Evolutionary conservation across 2,888 invertebrate genomes (phyloP).

Genomic region (Girardia tigrina): DNA sequence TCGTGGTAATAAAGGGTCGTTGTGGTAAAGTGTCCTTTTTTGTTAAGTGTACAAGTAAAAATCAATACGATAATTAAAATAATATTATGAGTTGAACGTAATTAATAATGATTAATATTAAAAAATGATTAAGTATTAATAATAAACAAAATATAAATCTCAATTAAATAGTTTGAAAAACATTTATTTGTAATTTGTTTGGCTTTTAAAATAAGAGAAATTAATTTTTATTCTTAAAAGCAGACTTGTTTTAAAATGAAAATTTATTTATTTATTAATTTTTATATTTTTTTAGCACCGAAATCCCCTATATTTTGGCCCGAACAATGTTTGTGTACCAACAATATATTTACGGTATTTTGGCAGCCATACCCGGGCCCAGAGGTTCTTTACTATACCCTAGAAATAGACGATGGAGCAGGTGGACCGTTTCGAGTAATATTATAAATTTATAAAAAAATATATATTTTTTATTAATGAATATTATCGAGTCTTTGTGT

Average conservation of each 20-base stretch:
- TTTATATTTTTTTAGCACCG: conserved; percentile 60
- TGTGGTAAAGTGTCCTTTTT: too few relatives aligned
- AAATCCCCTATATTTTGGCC: conserved; percentile 76
- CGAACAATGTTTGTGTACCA: conserved; percentile 87
- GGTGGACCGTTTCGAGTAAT: conserved; percentile 83
- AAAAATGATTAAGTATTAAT: background rate
- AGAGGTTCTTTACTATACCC: conserved; percentile 78
- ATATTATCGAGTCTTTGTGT: too few relatives aligned
- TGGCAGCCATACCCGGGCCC: conserved; percentile 58
- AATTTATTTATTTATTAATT: too few relatives aligned
- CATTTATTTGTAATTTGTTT: too few relatives aligned
- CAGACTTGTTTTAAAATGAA: too few relatives aligned
- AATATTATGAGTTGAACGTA: too few relatives aligned
- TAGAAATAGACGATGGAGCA: conserved; percentile 87
- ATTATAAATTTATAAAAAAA: conserved; percentile 38
- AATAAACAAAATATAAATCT: background rate
- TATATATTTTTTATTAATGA: background rate
- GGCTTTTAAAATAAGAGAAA: too few relatives aligned
- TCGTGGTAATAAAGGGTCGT: too few relatives aligned
- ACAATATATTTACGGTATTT: conserved; percentile 89
- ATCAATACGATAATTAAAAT: too few relatives aligned
- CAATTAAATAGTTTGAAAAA: background rate
- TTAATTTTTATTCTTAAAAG: too few relatives aligned
- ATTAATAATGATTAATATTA: too few relatives aligned
- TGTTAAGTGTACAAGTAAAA: too few relatives aligned